Evolutionary conservation across 2,797 vertebrate species (phyloP), one percentile per base, ranked within the genome.

Genomic region (Sorex maritimensis): DNA sequence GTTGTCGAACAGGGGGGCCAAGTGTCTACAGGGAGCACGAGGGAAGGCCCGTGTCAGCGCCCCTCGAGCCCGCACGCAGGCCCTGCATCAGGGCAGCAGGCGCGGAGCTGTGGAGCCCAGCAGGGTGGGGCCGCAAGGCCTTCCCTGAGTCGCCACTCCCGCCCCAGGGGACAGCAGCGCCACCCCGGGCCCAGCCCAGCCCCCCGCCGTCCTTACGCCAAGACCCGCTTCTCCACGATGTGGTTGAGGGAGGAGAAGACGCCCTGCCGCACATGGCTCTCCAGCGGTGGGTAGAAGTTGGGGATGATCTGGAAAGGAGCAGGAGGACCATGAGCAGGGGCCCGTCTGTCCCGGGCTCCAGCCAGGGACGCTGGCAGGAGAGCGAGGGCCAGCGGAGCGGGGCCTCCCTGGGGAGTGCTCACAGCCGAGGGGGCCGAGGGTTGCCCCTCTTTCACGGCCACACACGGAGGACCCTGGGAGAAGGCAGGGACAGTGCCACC

Each of bases 171-270:
- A 46, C 55, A 63, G 49, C 14, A 14, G 17, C 5, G 21, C 46
- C 8, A 4, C 30, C 24, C 81, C 24, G 49, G 0, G 0, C 15
- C 14, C 81, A 55, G 7, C 24, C 21, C 34, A 30, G 38, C 81
- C 21, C 26, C 5, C 21, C 4, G 8, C 71, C 28, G 21, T 75
- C 94, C 99, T 99, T 98, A 99, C 99, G 99, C 99, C 88, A 99
- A 98, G 74, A 99, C 99, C 95, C 99, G 98, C 97, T 99, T 99
- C 98, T 99, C 99, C 99, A 99, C 99, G 88, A 99, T 99, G 98
- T 99, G 99, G 95, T 98, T 99, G 93, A 99, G 99, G 2, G 99
- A 99, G 97, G 99, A 99, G 97, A 99, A 99, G 34, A 99, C 99
- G 0, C 99, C 99, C 96, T 99, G 99, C 8, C 99, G 98, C 69